phyloP scores from a whole-genome alignment of 2,797 vertebrate species.

The Rhabdomys pumilio region DNA sequence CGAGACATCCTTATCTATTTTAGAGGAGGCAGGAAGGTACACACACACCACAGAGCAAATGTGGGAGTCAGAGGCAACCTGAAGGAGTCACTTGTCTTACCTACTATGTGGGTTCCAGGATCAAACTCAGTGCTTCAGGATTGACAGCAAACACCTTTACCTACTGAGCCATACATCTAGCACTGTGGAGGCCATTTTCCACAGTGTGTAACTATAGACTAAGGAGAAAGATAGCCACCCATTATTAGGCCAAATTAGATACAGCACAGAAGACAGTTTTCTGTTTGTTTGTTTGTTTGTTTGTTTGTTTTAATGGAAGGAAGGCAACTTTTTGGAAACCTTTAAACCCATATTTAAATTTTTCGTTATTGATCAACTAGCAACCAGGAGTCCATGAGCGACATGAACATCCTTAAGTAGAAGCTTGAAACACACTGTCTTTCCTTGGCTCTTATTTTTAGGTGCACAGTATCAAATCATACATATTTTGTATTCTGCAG shows the following conservation, averaged over 20 bases:
- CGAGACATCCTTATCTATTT: not conserved
- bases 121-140: not conserved
- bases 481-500: not conserved
- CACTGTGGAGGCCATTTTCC: not conserved
- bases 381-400: not conserved
- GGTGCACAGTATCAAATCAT: slow-evolving; percentile 25
- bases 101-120: not conserved
- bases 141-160: not conserved
- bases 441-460: slow-evolving; percentile 49
- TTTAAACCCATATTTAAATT: slow-evolving; percentile 35
- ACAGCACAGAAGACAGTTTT: not conserved
- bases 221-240: not conserved
- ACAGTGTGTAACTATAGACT: too few relatives aligned
- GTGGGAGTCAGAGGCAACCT: not conserved
- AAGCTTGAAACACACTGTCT: not conserved
- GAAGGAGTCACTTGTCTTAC: not conserved
- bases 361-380: not conserved
- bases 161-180: not conserved
- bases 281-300: not conserved
- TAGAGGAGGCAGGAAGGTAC: not conserved
- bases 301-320: not conserved
- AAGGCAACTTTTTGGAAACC: not conserved
- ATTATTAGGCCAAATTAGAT: not conserved
- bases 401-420: not conserved
- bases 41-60: not conserved